These are phyloP conservation scores for Diprion similis DNA, from an alignment of 1,140 invertebrate genomes.

Conservation along the genomic window DNA sequence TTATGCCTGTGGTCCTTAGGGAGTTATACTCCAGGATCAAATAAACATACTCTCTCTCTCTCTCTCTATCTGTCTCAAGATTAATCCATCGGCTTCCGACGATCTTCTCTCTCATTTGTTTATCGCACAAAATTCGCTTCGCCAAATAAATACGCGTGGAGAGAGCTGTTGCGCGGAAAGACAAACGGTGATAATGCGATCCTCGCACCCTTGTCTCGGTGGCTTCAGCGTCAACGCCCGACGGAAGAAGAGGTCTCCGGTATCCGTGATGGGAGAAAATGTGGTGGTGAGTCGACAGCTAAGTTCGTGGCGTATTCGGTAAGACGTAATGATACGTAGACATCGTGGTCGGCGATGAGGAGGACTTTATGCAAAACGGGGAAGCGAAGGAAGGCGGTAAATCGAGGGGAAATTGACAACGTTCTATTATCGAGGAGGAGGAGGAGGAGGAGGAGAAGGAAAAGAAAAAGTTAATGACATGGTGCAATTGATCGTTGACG, in stretches of 20 bases:
- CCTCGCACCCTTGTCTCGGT: slow-evolving; percentile 3
- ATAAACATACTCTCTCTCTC: no score
- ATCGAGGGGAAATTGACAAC: slow-evolving; percentile 45
- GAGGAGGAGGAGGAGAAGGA: no score
- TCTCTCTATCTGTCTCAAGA: no score
- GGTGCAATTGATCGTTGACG: no score
- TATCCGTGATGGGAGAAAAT: no score
- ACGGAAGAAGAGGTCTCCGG: background rate
- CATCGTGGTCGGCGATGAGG: slow-evolving; percentile 14
- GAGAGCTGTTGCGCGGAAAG: background rate
- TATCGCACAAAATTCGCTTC: background rate
- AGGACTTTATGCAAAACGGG: slow-evolving; percentile 22
- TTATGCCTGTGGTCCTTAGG: no score
- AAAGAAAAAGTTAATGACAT: no score
- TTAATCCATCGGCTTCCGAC: background rate
- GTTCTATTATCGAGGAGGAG: slow-evolving; percentile 26
- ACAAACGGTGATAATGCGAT: slow-evolving; percentile 1
- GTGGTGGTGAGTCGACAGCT: background rate
- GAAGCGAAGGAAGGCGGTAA: slow-evolving; percentile 29
- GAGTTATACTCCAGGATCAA: no score
- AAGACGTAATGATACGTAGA: background rate
- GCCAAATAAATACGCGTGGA: background rate
- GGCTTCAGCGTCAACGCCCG: background rate
- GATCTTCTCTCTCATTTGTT: background rate
- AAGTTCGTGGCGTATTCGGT: background rate